A percentile compares a stretch with the other conserved stretches of the same genome.
Conservation (phyloP, 2,797 vertebrate genomes). For the Rhinophrynus dorsalis region DNA sequence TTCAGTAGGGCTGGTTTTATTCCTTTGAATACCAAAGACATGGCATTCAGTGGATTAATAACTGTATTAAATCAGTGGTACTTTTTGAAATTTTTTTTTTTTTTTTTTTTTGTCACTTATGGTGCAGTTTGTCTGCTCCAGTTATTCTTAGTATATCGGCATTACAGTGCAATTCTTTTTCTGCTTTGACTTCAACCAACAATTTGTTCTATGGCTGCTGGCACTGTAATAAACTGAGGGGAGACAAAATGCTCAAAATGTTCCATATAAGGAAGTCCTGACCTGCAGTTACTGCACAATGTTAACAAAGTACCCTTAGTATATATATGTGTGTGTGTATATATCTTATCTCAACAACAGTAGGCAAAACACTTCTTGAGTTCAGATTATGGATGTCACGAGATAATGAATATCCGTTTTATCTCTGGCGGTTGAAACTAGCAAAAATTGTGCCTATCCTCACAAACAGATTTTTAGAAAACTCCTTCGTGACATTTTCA, state of each 20-base stretch:
- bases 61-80: no score
- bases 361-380: constrained; percentile 33
- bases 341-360: constrained; percentile 23
- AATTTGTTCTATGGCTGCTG: constrained; percentile 33
- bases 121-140: no score
- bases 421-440: constrained; percentile 1
- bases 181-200: constrained; percentile 24
- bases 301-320: constrained; percentile 42
- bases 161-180: no score
- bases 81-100: no score
- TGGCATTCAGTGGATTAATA: no score
- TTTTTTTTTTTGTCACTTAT: no score
- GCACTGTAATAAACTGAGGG: constrained; percentile 29
- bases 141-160: no score
- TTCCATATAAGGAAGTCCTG: constrained; percentile 40
- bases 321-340: constrained; percentile 28
- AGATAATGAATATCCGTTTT: constrained; percentile 22
- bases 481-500: no score
- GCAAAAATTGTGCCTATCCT: constrained; percentile 1
- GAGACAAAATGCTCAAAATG: constrained; percentile 30
- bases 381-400: constrained; percentile 11
- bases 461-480: not conserved
- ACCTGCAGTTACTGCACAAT: constrained; percentile 14
- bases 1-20: no score
- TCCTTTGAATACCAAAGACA: no score